Percentiles rank a stretch among this genome's conserved stretches.
Conservation (phyloP, 2,888 invertebrate species). For the Silvanus unidentatus region DNA sequence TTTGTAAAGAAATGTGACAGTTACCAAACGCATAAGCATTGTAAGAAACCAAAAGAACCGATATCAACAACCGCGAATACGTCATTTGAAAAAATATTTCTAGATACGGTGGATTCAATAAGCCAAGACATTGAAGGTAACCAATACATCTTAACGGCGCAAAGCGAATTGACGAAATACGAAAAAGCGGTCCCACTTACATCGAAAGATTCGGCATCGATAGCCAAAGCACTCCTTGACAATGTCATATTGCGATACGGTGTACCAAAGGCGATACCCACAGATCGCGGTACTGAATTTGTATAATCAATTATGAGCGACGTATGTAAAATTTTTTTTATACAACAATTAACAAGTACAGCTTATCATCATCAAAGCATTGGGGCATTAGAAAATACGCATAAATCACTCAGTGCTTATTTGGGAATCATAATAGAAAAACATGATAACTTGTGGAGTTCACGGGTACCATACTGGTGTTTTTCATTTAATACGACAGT, state of each 20-base stretch:
- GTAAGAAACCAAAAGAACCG: neutral
- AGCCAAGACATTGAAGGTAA: neutral
- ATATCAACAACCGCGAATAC: neutral
- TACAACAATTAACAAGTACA: too few species aligned
- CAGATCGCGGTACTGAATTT: slow-evolving; percentile 15
- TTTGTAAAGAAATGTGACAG: neutral
- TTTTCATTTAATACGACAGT: slow-evolving; percentile 23
- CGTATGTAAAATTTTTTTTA: too few species aligned
- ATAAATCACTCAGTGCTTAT: slow-evolving; percentile 18
- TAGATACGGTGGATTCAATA: neutral
- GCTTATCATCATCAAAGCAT: slow-evolving; percentile 16
- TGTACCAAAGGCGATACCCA: neutral
- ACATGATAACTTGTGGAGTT: slow-evolving; percentile 14
- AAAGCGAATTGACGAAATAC: neutral
- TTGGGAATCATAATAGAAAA: slow-evolving; percentile 12
- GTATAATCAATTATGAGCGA: slow-evolving; percentile 11
- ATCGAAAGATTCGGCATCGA: neutral
- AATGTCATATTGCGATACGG: neutral
- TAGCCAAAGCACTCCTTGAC: neutral
- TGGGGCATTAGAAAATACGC: slow-evolving; percentile 17
- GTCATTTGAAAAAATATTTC: neutral
- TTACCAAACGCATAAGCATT: neutral
- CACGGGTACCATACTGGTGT: slow-evolving; percentile 22
- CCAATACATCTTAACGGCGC: neutral
- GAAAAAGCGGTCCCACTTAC: neutral